Base-by-base conservation (phyloP, 2,113 vertebrate genomes). In the Anseranas semipalmata region DNA sequence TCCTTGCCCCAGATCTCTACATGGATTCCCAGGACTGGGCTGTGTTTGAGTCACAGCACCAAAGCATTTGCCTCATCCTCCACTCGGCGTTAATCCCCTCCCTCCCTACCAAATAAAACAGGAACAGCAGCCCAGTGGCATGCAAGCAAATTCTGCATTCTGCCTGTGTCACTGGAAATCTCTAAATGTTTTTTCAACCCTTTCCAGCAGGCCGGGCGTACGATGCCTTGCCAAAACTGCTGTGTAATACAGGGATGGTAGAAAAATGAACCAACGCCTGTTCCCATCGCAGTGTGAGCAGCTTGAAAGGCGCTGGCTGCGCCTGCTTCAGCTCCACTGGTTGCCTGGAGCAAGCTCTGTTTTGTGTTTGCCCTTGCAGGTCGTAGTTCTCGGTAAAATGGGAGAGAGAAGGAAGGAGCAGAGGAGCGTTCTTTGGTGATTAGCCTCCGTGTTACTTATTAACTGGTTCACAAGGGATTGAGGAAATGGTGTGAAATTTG, bases 371-470 rank as follows among this genome's bases (percentile, higher is more conserved):
- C 78, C 73, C 82, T 87, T 32, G 80, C 41, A 72, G 62, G 82
- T 15, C 85, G 91, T 14, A 77, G 65, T 59, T 78, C 84, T 41
- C 76, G 45, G 91, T 56, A 59, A 77, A 71, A 30, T 4, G 33
- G 18, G n/a, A 27, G 20, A 13, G 73, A 62, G 60, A 12, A 62
- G 78, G 56, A 45, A 80, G 77, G 22, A 65, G 86, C 82, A 59
- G 66, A 20, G 63, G 7, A 74, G 87, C 28, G 10, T 52, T 78
- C 50, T 41, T 39, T 53, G 67, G 62, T 63, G 39, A 66, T 95
- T 75, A 81, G 33, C 53, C 35, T 10, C 9, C 1, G 39, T 10
- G 79, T 97, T 95, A 97, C 86, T 96, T 39, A 97, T 96, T 98
- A 98, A 97, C 95, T 10, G 21, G 45, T n/a, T 37, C 3, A 1